These are phyloP conservation scores for Cryptoblepharus egeriae DNA, from an alignment of 2,797 vertebrate species.

Conservation along the genomic window DNA sequence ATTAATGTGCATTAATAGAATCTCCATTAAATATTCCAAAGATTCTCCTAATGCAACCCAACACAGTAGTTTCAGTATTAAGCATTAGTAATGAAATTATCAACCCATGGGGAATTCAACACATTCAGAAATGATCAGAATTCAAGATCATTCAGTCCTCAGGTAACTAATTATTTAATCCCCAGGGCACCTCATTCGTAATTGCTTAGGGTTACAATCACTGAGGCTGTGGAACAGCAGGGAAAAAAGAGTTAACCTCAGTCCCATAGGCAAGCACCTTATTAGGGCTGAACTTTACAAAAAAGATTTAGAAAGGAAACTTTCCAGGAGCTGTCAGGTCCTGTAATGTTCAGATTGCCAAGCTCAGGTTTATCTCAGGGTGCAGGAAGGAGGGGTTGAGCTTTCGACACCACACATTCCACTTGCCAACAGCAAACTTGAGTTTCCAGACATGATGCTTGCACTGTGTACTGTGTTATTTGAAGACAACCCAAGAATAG, in stretches of 20 bases:
- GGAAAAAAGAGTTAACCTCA: background rate
- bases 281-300: conserved; percentile 20
- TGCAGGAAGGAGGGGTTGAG: conserved; percentile 22
- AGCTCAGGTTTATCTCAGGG: conserved; percentile 23
- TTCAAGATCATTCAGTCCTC: too few species aligned
- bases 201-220: conserved; percentile 21
- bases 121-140: conserved; percentile 15
- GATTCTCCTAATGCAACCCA: too few species aligned
- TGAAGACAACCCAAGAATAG: too few species aligned
- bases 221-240: conserved; percentile 25
- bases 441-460: background rate
- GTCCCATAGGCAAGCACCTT: conserved; percentile 1
- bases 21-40: too few species aligned
- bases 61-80: background rate
- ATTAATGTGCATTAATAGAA: too few species aligned
- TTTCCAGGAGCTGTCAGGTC: conserved; percentile 57
- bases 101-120: conserved; percentile 2
- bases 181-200: conserved; percentile 31
- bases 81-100: conserved; percentile 28
- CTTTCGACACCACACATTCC: background rate
- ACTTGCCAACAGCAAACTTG: conserved; percentile 4
- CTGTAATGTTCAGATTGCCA: conserved; percentile 30
- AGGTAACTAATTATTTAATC: conserved; percentile 37
- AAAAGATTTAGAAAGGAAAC: conserved; percentile 41
- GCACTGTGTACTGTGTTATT: too few species aligned